Evolutionary conservation across 2,888 invertebrate genomes (phyloP), one percentile per base, ranked within the genome.

Genomic region (Polia nebulosa): DNA sequence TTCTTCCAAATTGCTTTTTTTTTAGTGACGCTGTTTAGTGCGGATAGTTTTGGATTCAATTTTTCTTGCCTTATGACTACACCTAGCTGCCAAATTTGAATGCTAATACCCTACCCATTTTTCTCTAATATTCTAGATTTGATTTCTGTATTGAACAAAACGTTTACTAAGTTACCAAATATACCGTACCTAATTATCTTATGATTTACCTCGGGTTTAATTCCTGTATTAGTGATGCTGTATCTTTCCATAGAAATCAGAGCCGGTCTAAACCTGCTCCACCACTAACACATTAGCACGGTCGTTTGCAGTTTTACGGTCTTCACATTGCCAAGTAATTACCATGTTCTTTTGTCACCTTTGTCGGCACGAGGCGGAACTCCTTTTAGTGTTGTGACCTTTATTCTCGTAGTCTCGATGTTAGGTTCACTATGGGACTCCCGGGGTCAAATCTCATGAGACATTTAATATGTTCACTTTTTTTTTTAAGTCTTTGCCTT

Each of bases 231-330:
- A 45, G 9, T 22, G 13, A 45, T 22, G 45, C 6, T 13, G 7
- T 3, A 47, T 15, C 2, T 20, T 39, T 69, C 45, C 45, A 20
- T 32, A 39, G 17, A 56, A 39, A 47, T 47, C 25, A 32, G 29
- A 29, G 29, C 11, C 29, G 6, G n/a, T 5, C 41, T 15, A 15
- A 47, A 25, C 47, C 47, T 49, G 27, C 8, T 49, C 17, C 17
- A 49, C 25, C 49, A 17, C 17, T 1, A 9, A 15, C 29, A 47
- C 47, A 22, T 36, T 25, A 52, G 20, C 55, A 3, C 6, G 44
- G 34, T 44, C 69, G 44, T 55, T 29, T 36, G 7, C 47, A 39
- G 32, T 47, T 70, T 57, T 39, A 70, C 45, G 57, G 47, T 67
- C 57, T 13, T 17, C 17, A 11, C 13, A 39, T 32, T 2, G 32